Evolutionary conservation across 2,113 vertebrate genomes (phyloP), one percentile per base, ranked within the genome.

Genomic region (Piprites chloris): DNA sequence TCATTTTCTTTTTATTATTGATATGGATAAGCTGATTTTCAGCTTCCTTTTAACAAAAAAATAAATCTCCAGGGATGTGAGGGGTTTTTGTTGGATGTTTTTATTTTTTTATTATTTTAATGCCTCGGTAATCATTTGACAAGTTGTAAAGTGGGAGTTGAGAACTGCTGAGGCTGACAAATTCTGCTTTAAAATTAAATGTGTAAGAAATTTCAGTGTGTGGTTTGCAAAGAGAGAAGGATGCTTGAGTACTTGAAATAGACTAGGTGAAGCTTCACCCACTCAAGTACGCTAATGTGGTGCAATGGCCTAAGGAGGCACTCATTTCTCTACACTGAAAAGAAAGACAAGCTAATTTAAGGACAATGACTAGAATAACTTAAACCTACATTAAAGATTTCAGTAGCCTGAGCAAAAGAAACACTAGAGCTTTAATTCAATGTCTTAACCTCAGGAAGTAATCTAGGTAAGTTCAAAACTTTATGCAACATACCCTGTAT

Each of bases 101-200:
- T 17, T 6, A 56, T n/a, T 50, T 4, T 19, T 12, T 26, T 72
- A 55, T 67, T 39, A 49, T 81, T 62, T 88, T 76, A 79, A 59
- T 87, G 49, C 46, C 13, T 73, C 67, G 41, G 62, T 69, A 68
- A 79, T 76, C 78, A 65, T 62, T 91, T 91, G 88, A 90, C 82
- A 95, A 76, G 44, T 53, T 85, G 62, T 58, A 50, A 94, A 88
- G 90, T 85, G 82, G 87, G 88, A 93, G 78, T 39, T 85, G 63
- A 96, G 66, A 88, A 72, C n/a, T 69, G 53, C 58, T 75, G 74
- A 94, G 67, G 62, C 35, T 67, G 74, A 95, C n/a, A 94, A 94
- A 91, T 44, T 20, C 44, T 91, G 39, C 13, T 76, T 13, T 85
- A 96, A 94, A 93, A 91, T 85, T 87, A 93, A 91, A 94, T 13